Evolutionary conservation across 1,140 invertebrate species (phyloP).

Genomic region (Drosophila orosa): DNA sequence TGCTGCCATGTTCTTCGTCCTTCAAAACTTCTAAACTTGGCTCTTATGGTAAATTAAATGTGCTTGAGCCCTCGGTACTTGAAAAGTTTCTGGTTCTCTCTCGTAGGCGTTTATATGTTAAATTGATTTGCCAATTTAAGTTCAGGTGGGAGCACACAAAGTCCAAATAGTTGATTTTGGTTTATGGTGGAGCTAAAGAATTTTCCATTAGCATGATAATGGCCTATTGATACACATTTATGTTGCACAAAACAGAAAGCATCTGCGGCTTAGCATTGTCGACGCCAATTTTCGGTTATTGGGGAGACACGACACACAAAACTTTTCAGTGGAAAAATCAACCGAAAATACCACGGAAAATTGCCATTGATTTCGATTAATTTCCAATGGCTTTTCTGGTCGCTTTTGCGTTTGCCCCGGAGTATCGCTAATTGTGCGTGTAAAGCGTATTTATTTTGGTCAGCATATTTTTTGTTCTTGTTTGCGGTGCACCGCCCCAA

Average conservation of each 20-base stretch:
- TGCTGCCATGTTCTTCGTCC: conserved; percentile 7
- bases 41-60: conserved; percentile 75
- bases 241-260: conserved; percentile 21
- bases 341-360: conserved; percentile 45
- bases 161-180: conserved; percentile 22
- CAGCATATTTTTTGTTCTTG: conserved; percentile 10
- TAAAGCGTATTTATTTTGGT: conserved; percentile 18
- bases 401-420: conserved; percentile 14
- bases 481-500: conserved; percentile 1
- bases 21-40: conserved; percentile 45
- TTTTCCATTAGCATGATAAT: conserved; percentile 40
- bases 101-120: conserved; percentile 37
- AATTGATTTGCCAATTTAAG: conserved; percentile 60
- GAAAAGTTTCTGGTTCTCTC: conserved; percentile 3
- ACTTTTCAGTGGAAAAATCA: conserved; percentile 37
- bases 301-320: conserved; percentile 35
- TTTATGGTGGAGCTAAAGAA: background rate
- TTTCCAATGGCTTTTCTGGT: conserved; percentile 44
- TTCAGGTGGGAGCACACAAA: conserved; percentile 18
- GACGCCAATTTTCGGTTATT: background rate
- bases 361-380: conserved; percentile 46
- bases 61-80: conserved; percentile 24
- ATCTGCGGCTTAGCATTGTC: conserved; percentile 47
- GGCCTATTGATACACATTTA: conserved; percentile 28
- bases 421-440: conserved; percentile 44